Evolutionary conservation across 1,140 invertebrate species (phyloP).

Genomic region (Helicorthomorpha holstii): DNA sequence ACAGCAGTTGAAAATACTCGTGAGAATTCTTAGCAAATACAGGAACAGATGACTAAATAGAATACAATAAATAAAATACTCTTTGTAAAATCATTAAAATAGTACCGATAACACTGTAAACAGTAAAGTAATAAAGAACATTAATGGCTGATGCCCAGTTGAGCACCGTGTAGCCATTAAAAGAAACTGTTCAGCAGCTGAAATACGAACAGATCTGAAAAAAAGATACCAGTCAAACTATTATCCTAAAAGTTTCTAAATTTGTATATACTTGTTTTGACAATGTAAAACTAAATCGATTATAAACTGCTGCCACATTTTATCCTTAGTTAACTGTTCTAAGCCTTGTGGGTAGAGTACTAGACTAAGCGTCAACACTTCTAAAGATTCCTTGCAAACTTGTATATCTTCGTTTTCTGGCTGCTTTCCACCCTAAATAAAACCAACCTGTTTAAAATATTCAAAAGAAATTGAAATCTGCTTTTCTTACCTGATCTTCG

Average conservation of each 20-base stretch:
- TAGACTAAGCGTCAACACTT: conserved; percentile 74
- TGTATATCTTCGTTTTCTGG: conserved; percentile 25
- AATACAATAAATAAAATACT: conserved; percentile 3
- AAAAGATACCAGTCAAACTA: too few species aligned
- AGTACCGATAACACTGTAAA: conserved; percentile 42
- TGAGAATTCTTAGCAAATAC: conserved; percentile 61
- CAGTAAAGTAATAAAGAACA: conserved; percentile 54
- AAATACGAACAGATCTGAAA: conserved; percentile 40
- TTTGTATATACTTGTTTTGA: conserved; percentile 29
- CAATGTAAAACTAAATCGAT: conserved; percentile 69
- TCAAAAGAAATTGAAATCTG: background rate
- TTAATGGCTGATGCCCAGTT: conserved; percentile 31
- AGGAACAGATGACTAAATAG: conserved; percentile 47
- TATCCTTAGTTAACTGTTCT: conserved; percentile 49
- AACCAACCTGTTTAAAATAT: conserved; percentile 5
- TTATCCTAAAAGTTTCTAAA: background rate
- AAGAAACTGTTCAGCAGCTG: conserved; percentile 64
- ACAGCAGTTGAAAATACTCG: conserved; percentile 63
- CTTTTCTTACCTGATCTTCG: background rate
- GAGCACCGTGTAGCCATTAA: conserved; percentile 52
- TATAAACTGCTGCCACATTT: conserved; percentile 69
- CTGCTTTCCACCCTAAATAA: conserved; percentile 4
- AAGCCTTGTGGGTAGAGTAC: conserved; percentile 65
- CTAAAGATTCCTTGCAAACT: conserved; percentile 80
- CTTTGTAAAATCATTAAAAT: background rate